Percentiles rank a stretch among this genome's conserved stretches.
These are phyloP conservation scores for Acanthosepion esculentum DNA, from an alignment of 2,888 invertebrate genomes.

Conservation along the genomic window DNA sequence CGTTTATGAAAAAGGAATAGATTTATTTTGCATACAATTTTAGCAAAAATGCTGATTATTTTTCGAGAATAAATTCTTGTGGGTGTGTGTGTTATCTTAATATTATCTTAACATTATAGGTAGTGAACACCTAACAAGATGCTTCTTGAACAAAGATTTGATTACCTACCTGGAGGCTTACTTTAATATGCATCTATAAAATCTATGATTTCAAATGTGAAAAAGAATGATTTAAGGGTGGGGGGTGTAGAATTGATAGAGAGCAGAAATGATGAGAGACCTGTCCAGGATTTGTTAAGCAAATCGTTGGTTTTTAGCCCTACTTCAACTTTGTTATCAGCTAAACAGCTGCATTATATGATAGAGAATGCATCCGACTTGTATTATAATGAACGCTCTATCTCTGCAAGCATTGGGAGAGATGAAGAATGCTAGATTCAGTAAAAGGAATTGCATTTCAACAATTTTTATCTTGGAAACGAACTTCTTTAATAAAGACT, in stretches of 20 bases:
- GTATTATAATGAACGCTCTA: background rate
- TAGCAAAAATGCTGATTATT: too few species aligned
- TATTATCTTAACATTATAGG: too few species aligned
- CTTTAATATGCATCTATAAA: background rate
- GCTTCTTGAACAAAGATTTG: background rate
- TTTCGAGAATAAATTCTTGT: too few species aligned
- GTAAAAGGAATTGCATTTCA: too few species aligned
- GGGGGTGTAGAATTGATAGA: background rate
- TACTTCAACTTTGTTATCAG: background rate
- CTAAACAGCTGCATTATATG: background rate
- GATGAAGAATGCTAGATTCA: background rate
- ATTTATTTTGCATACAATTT: background rate
- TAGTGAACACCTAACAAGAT: background rate
- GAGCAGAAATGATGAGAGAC: background rate
- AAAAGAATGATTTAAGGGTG: background rate
- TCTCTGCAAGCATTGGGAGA: background rate
- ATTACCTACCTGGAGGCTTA: background rate
- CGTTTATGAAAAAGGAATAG: background rate
- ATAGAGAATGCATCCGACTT: too few species aligned
- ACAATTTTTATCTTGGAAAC: too few species aligned
- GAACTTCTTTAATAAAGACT: too few species aligned
- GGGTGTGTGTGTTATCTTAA: too few species aligned
- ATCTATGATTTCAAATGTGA: background rate
- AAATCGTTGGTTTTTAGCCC: background rate
- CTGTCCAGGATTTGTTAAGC: slow-evolving; percentile 8